phyloP scores from a whole-genome alignment of 2,888 invertebrate genomes.

The Ellobium chinense region DNA sequence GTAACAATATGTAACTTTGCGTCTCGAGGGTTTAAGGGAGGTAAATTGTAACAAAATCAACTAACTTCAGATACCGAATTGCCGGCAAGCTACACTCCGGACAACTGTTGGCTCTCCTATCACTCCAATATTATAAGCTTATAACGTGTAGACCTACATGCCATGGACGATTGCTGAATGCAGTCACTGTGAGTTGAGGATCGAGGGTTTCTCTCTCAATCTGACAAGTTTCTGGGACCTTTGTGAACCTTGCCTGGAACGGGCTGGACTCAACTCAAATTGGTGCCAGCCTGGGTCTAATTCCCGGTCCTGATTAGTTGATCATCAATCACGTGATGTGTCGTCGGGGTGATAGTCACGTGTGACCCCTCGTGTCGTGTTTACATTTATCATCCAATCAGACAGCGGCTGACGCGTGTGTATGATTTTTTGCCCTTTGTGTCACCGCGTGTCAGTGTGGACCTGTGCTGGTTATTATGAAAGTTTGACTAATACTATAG shows the following conservation, averaged over 20 bases:
- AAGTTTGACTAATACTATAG: not conserved
- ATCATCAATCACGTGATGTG: slow-evolving; percentile 33
- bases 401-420: slow-evolving; percentile 16
- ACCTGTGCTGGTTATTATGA: not conserved
- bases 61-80: not conserved
- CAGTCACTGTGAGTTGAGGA: no score
- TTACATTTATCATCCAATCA: slow-evolving; percentile 48
- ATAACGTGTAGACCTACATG: not conserved
- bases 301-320: slow-evolving; percentile 33
- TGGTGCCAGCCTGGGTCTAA: slow-evolving; percentile 8
- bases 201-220: no score
- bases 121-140: not conserved
- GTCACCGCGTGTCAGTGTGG: not conserved
- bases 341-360: slow-evolving; percentile 31
- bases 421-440: slow-evolving; percentile 1
- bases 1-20: no score
- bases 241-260: not conserved
- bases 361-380: slow-evolving; percentile 42
- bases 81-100: not conserved
- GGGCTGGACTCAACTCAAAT: not conserved
- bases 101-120: not conserved
- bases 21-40: no score
- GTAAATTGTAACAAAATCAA: not conserved
- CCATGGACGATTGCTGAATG: no score
- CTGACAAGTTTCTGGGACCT: not conserved